Evolutionary conservation across 2,888 invertebrate species (phyloP).

Genomic region (Aphidius colemani): DNA sequence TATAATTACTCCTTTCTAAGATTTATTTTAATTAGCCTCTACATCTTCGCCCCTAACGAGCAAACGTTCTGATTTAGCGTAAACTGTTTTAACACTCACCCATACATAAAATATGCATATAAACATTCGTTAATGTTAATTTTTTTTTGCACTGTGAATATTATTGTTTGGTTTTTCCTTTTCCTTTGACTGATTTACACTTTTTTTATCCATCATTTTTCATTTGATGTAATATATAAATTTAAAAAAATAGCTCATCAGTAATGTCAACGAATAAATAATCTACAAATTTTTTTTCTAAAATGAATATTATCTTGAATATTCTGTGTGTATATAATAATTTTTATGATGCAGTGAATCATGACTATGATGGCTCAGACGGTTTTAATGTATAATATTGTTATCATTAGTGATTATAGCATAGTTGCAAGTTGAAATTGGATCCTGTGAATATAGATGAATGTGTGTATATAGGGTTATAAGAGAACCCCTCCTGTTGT

Average conservation of each 20-base stretch:
- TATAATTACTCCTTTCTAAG: constrained; percentile 61
- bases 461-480: neutral
- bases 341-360: constrained; percentile 37
- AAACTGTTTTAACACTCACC: constrained; percentile 37
- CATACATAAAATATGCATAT: neutral
- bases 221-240: neutral
- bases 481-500: constrained; percentile 11
- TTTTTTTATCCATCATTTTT: neutral
- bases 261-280: neutral
- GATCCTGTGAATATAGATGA: neutral
- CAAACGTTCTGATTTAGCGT: constrained; percentile 45
- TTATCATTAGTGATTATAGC: constrained; percentile 48
- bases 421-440: constrained; percentile 19
- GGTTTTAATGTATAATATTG: constrained; percentile 42
- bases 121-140: neutral
- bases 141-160: neutral
- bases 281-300: neutral
- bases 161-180: neutral
- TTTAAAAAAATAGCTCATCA: too few species aligned
- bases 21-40: constrained; percentile 61
- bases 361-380: constrained; percentile 40
- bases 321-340: constrained; percentile 3
- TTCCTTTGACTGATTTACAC: neutral
- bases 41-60: constrained; percentile 59
- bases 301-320: constrained; percentile 10